phyloP scores from a whole-genome alignment of 2,113 vertebrate species.

The Austrofundulus limnaeus region DNA sequence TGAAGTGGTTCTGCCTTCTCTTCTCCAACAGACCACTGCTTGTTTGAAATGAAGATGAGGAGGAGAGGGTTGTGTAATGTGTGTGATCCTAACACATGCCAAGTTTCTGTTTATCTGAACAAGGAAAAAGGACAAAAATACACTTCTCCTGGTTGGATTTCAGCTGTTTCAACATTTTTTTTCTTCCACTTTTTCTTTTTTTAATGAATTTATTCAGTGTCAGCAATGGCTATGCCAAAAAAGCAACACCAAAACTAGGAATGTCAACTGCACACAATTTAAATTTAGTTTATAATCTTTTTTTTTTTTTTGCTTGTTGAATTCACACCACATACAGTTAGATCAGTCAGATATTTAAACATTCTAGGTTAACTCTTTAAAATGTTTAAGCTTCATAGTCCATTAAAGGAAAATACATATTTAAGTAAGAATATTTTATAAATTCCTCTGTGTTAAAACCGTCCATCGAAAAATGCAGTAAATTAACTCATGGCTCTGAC shows the following conservation, averaged over 20 bases:
- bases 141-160: no score
- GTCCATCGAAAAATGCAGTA: not conserved
- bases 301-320: slow-evolving; percentile 23
- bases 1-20: not conserved
- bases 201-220: no score
- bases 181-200: no score
- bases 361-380: no score
- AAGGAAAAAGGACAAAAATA: not conserved
- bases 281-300: not conserved
- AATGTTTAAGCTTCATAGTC: not conserved
- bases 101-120: not conserved
- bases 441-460: slow-evolving; percentile 1
- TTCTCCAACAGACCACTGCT: not conserved
- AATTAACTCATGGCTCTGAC: not conserved
- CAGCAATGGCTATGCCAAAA: no score
- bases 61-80: not conserved
- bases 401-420: slow-evolving; percentile 6
- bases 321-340: not conserved
- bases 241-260: no score
- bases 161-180: no score
- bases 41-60: not conserved
- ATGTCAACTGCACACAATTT: no score
- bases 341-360: not conserved
- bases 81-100: not conserved
- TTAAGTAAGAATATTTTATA: not conserved